Evolutionary conservation across 2,797 vertebrate species (phyloP).

Genomic region (Xenopus petersii): DNA sequence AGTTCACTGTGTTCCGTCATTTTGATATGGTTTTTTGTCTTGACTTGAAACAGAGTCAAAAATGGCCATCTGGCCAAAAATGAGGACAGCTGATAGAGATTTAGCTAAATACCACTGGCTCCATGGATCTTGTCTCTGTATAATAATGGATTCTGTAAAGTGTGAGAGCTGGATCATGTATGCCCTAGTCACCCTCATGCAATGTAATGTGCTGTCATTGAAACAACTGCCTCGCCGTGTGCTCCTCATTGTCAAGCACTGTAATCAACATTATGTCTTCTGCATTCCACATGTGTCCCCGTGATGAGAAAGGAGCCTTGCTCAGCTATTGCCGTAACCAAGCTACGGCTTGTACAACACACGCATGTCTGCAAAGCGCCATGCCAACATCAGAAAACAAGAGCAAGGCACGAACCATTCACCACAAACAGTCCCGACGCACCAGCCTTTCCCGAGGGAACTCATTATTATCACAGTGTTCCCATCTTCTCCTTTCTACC

Average conservation of each 20-base stretch:
- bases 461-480: conserved; percentile 44
- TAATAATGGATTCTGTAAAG: too few species aligned
- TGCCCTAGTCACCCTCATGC: too few species aligned
- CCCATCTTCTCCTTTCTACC: conserved; percentile 33
- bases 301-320: neutral
- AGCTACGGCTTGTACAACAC: neutral
- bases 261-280: too few species aligned
- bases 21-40: neutral
- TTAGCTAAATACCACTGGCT: too few species aligned
- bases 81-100: too few species aligned
- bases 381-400: conserved; percentile 34
- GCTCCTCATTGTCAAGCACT: too few species aligned
- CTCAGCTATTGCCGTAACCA: conserved; percentile 30
- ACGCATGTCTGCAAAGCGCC: conserved; percentile 17
- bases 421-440: conserved; percentile 36
- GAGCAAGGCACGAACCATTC: conserved; percentile 30
- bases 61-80: neutral
- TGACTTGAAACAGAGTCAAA: neutral
- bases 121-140: too few species aligned
- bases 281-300: too few species aligned
- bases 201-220: too few species aligned
- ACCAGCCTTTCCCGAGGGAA: conserved; percentile 32
- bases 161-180: too few species aligned
- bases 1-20: too few species aligned
- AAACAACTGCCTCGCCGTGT: too few species aligned